Percentiles rank a stretch among this genome's conserved stretches.
Conservation (phyloP, 2,113 vertebrate genomes). For the Scophthalmus maximus region DNA sequence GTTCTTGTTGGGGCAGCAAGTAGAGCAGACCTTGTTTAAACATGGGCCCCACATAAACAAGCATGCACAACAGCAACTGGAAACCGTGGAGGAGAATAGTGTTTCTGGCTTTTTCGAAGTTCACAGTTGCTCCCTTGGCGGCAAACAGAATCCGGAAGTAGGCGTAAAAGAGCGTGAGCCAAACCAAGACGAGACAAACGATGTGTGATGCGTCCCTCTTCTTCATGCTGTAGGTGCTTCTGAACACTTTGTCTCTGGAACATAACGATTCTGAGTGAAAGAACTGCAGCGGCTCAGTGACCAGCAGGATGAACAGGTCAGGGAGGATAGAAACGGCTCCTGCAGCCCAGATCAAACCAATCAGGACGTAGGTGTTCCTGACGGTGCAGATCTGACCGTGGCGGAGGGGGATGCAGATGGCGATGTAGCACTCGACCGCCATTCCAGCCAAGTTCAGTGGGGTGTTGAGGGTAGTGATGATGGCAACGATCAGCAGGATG, state of each 20-base stretch:
- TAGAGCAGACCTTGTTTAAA: conserved; percentile 16
- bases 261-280: conserved; percentile 60
- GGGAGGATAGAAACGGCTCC: conserved; percentile 47
- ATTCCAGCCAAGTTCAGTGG: conserved; percentile 69
- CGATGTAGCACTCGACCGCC: conserved; percentile 75
- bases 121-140: conserved; percentile 33
- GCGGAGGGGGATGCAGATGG: conserved; percentile 74
- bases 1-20: conserved; percentile 23
- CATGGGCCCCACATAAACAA: conserved; percentile 54
- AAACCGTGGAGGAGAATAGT: conserved; percentile 75
- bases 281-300: conserved; percentile 54
- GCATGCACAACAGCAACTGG: conserved; percentile 76
- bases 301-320: conserved; percentile 69
- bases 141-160: conserved; percentile 71
- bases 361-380: conserved; percentile 58
- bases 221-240: conserved; percentile 16
- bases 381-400: conserved; percentile 72
- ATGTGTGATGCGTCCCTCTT: conserved; percentile 58
- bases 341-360: conserved; percentile 68
- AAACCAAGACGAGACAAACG: conserved; percentile 55
- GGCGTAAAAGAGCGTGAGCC: conserved; percentile 63
- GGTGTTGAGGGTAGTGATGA: conserved; percentile 67
- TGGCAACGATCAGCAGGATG: conserved; percentile 51
- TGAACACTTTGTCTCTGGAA: conserved; percentile 47
- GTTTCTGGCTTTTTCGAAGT: conserved; percentile 69